Evolutionary conservation across 2,888 invertebrate species (phyloP).

Genomic region (Phymatocera aterrima): DNA sequence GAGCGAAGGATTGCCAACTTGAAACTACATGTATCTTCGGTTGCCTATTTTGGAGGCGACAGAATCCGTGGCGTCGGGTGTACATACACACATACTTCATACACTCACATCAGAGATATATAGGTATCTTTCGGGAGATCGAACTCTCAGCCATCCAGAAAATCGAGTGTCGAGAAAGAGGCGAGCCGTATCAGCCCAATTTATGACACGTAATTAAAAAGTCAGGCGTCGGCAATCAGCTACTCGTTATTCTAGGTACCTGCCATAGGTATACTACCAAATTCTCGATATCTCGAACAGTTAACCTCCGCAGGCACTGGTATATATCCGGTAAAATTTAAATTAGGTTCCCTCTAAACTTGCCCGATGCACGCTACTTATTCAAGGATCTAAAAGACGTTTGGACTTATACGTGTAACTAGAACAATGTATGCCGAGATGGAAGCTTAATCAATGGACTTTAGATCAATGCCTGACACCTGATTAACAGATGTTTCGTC

Average conservation of each 20-base stretch:
- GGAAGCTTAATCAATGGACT: not conserved
- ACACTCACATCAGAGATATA: not conserved
- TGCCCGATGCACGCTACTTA: constrained; percentile 29
- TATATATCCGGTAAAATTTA: constrained; percentile 16
- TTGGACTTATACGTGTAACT: too few species aligned
- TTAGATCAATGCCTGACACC: not conserved
- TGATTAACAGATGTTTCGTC: not conserved
- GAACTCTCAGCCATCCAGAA: constrained; percentile 69
- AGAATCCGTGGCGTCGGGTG: too few species aligned
- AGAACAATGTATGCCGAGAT: not conserved
- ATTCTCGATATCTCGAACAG: constrained; percentile 60
- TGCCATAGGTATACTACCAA: constrained; percentile 58
- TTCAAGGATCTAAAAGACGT: not conserved
- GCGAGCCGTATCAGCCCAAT: constrained; percentile 68
- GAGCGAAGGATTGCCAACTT: too few species aligned
- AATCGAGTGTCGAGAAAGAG: constrained; percentile 68
- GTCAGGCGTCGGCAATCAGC: constrained; percentile 61
- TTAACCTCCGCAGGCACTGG: not conserved
- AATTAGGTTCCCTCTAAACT: constrained; percentile 25
- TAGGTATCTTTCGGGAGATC: constrained; percentile 59
- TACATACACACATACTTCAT: not conserved
- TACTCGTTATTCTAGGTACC: constrained; percentile 57
- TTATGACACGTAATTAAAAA: constrained; percentile 72
- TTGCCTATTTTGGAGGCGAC: too few species aligned
- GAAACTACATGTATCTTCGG: too few species aligned